Evolutionary conservation across 1,140 invertebrate species (phyloP), one percentile per base, ranked within the genome.

Genomic region (Bilobella aurantiaca): DNA sequence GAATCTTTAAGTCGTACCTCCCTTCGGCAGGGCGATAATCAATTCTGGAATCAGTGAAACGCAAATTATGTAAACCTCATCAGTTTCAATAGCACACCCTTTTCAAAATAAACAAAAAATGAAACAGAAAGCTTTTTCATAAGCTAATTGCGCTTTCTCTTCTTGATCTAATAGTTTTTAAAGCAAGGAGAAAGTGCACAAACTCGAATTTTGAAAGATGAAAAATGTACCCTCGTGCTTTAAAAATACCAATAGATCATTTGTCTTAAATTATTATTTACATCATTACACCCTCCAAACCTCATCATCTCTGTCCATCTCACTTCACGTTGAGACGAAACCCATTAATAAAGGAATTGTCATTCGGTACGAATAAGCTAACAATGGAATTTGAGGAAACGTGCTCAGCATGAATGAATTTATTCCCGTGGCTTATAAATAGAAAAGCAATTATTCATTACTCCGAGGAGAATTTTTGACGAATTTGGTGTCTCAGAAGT

Each of bases 1-100:
- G 83, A 69, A 96, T 92, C 74, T 87, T 81, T 70, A 96, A 81
- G 78, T 95, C 91, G 78, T 93, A 96, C 31, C 86, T 84, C 18
- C 92, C 92, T 61, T 88, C 84, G 16, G 84, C 82, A 3, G 89
- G 87, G 66, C 82, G 82, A 75, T 85, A 88, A 73, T 87, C 86
- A 68, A 90, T 81, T 76, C 87, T 90, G 79, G n/a, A 68, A 56
- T 60, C 56, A 46, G 37, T 56, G 63, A 46, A 37, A 8, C n/a
- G 23, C 14, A 56, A 56, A 12, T 14, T 18, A 56, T n/a, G 49
- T 5, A 56, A 56, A 21, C 14, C n/a, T n/a, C n/a, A n/a, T n/a
- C n/a, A n/a, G n/a, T n/a, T n/a, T n/a, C n/a, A n/a, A n/a, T n/a
- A n/a, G n/a, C n/a, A n/a, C n/a, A n/a, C n/a, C n/a, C n/a, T n/a